phyloP scores from a whole-genome alignment of 1,140 invertebrate genomes.

The Spodoptera litura region DNA sequence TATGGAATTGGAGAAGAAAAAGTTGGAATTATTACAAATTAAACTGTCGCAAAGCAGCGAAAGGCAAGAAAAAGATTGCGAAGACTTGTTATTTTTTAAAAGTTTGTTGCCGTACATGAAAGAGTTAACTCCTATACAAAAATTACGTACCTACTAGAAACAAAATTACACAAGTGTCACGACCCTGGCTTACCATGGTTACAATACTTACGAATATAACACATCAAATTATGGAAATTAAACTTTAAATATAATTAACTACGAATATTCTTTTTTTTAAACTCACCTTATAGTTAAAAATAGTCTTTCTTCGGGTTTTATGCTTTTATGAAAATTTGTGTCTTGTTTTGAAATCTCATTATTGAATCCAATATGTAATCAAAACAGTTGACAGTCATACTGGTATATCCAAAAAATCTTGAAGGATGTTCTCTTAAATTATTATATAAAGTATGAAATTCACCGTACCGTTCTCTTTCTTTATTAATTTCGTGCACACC shows the following conservation, averaged over 20 bases:
- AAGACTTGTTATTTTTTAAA: conserved; percentile 53
- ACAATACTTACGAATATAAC: too few relatives aligned
- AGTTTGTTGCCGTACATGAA: conserved; percentile 50
- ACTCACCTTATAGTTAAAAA: too few relatives aligned
- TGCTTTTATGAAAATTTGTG: too few relatives aligned
- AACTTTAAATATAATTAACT: too few relatives aligned
- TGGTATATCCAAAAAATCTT: conserved; percentile 26
- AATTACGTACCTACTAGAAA: conserved; percentile 46
- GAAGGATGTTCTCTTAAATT: conserved; percentile 17
- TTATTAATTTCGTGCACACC: conserved; percentile 44
- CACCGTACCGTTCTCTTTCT: conserved; percentile 43
- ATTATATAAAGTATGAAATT: conserved; percentile 21
- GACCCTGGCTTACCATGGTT: conserved; percentile 48
- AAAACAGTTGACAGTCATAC: conserved; percentile 8
- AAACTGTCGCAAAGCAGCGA: conserved; percentile 53
- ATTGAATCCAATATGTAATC: conserved; percentile 19
- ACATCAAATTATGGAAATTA: too few relatives aligned
- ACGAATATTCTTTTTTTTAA: too few relatives aligned
- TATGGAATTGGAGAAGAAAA: conserved; percentile 54
- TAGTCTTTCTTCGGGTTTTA: too few relatives aligned
- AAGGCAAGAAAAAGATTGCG: conserved; percentile 49
- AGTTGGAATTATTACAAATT: conserved; percentile 53
- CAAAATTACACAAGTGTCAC: conserved; percentile 51
- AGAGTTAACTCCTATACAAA: conserved; percentile 49
- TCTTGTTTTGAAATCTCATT: conserved; percentile 6